Evolutionary conservation across 2,113 vertebrate genomes (phyloP).

Genomic region (Thermophis baileyi): DNA sequence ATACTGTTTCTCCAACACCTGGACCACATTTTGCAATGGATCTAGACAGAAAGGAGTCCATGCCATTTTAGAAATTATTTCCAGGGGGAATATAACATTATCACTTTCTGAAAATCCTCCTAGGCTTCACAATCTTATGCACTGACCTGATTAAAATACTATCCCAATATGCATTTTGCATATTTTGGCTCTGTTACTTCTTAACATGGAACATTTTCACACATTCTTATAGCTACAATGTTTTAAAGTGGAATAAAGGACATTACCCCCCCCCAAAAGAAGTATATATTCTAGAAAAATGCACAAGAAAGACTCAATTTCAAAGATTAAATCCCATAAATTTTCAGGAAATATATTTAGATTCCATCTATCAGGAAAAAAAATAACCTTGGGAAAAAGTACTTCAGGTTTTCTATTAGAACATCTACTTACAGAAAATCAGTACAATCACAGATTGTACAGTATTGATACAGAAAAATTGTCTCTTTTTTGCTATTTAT

Average conservation of each 20-base stretch:
- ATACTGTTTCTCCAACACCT: slow-evolving; percentile 94
- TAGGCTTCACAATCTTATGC: neutral
- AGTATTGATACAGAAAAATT: neutral
- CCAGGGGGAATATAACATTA: neutral
- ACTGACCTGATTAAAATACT: neutral
- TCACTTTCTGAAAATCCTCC: neutral
- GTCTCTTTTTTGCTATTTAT: neutral
- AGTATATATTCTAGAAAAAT: neutral
- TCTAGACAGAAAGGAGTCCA: slow-evolving; percentile 66
- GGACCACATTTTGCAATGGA: slow-evolving; percentile 93
- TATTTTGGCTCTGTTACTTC: neutral
- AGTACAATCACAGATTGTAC: neutral
- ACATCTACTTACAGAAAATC: neutral
- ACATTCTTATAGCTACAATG: neutral
- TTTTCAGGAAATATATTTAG: neutral
- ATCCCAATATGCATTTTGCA: neutral
- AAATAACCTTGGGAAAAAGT: neutral
- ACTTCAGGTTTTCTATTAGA: neutral
- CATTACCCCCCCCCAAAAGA: neutral
- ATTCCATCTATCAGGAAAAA: neutral
- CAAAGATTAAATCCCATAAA: neutral
- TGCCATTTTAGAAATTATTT: neutral
- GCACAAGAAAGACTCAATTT: neutral
- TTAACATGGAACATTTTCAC: neutral
- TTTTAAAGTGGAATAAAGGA: neutral